Conservation (phyloP, 2,113 vertebrate genomes). For the Orycteropus afer region DNA sequence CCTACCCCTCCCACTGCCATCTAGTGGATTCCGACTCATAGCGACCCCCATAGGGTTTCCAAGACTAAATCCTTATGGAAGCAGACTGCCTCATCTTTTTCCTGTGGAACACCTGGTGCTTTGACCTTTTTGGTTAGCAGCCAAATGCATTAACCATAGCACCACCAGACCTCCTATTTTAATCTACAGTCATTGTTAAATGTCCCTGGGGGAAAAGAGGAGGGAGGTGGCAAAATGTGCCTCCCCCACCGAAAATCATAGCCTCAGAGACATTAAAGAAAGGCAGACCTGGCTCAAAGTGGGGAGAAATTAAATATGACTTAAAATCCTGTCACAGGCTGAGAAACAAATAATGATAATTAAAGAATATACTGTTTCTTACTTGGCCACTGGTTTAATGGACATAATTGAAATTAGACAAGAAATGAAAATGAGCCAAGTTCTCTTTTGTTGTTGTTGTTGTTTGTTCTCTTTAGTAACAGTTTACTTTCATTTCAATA, state of each 20-base stretch:
- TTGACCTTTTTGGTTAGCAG: no score
- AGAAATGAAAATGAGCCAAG: neutral
- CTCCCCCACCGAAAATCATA: neutral
- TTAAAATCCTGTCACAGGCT: neutral
- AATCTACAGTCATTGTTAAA: neutral
- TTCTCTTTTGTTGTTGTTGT: no score
- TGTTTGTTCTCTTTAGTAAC: neutral
- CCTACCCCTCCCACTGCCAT: no score
- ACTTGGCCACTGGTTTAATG: neutral
- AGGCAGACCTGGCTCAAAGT: neutral
- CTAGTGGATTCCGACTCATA: no score
- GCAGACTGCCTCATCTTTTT: no score
- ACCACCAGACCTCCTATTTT: no score
- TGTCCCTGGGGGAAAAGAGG: neutral
- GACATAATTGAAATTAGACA: neutral
- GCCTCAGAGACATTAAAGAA: neutral
- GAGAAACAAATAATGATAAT: neutral
- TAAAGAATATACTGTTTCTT: neutral
- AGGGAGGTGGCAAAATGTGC: neutral
- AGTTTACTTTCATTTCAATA: constrained; percentile 33
- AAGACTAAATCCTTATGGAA: no score
- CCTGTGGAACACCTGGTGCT: no score
- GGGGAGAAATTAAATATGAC: neutral
- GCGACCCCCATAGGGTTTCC: no score
- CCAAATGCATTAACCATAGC: no score